Conservation (phyloP, 2,113 vertebrate genomes). For the Psittacula cyanocephala region DNA sequence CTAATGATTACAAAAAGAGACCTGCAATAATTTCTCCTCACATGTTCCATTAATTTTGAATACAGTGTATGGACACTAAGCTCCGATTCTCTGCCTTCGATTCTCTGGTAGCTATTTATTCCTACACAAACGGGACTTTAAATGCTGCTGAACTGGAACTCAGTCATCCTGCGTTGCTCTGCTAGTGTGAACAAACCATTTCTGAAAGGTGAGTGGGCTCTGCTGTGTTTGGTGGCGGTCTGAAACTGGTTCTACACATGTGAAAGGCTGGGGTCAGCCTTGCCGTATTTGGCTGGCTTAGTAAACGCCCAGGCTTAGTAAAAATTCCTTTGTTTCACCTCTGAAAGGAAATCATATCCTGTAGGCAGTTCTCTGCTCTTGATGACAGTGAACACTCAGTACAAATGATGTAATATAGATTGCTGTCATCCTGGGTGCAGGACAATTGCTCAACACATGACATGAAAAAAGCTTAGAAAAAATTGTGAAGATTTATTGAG, state of each 20-base stretch:
- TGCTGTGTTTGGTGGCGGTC: neutral
- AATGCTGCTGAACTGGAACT: neutral
- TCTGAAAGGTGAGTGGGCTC: neutral
- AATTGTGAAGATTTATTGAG: neutral
- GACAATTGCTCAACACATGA: neutral
- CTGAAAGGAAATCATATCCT: neutral
- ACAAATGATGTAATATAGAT: neutral
- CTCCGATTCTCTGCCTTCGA: neutral
- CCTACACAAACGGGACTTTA: neutral
- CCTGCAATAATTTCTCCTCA: neutral
- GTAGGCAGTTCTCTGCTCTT: neutral
- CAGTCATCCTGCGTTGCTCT: neutral
- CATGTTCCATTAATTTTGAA: neutral
- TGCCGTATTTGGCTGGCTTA: neutral
- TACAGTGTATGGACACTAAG: neutral
- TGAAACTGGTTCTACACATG: accelerated
- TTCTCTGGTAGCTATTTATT: neutral
- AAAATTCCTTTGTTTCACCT: neutral
- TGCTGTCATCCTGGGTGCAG: neutral
- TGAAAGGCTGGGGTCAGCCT: neutral
- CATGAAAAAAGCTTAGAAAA: neutral
- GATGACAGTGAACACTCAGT: neutral
- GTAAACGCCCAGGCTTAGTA: neutral
- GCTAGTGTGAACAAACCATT: neutral
- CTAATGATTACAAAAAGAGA: neutral